Percentiles rank a stretch among this genome's conserved stretches.
Evolutionary conservation across 2,113 vertebrate genomes (phyloP).

Genomic region (Dromiciops gliroides): DNA sequence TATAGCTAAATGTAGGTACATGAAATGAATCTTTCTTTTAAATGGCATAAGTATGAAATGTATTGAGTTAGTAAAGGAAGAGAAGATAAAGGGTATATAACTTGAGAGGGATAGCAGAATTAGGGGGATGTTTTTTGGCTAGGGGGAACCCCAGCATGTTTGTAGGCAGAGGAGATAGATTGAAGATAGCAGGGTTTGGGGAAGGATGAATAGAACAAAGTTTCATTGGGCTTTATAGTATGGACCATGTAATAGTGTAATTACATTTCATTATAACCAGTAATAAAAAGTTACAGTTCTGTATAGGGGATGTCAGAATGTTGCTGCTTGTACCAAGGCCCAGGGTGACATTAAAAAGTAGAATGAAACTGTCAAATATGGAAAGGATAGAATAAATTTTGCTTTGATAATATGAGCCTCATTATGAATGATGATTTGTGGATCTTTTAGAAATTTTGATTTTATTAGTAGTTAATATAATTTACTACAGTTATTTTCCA

Average conservation of each 20-base stretch:
- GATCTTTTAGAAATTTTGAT: background rate
- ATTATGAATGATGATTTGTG: background rate
- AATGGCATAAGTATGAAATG: background rate
- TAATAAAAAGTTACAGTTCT: background rate
- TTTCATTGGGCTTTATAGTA: background rate
- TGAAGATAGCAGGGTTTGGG: background rate
- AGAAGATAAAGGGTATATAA: background rate
- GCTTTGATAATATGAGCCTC: background rate
- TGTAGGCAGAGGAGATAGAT: background rate
- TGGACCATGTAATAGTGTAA: background rate
- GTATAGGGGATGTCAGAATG: background rate
- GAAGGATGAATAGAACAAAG: background rate
- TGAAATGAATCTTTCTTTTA: background rate
- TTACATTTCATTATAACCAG: background rate
- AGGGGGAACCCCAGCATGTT: background rate
- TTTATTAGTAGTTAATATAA: background rate
- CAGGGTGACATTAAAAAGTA: background rate
- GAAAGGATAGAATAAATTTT: no score
- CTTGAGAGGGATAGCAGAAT: background rate
- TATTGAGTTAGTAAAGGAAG: background rate
- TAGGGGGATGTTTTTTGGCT: background rate
- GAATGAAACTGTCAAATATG: background rate
- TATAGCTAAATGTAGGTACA: background rate
- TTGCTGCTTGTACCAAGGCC: background rate
- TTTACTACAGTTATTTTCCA: no score